Conservation (phyloP, 2,113 vertebrate genomes). For the Thalassarche chlororhynchos region DNA sequence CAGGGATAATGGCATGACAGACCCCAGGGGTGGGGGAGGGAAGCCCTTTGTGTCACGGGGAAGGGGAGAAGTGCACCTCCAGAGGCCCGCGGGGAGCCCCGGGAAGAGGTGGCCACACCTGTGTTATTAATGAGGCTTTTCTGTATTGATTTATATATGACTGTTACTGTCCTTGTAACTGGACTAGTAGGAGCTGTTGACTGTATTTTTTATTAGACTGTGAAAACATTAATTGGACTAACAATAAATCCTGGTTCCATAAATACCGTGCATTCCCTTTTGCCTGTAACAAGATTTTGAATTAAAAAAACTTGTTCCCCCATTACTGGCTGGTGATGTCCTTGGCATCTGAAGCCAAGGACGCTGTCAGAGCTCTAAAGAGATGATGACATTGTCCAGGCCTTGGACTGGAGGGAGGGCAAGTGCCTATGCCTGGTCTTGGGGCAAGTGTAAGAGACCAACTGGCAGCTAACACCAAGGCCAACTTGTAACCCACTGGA, state of each 20-base stretch:
- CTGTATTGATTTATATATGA: not conserved
- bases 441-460: not conserved
- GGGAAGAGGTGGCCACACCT: not conserved
- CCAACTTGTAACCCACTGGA: too few relatives aligned
- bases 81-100: rapidly evolving
- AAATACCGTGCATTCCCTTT: not conserved
- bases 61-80: not conserved
- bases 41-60: not conserved
- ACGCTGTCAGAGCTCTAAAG: not conserved
- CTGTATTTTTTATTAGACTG: not conserved
- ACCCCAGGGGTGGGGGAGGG: too few relatives aligned
- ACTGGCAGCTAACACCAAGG: too few relatives aligned
- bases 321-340: not conserved
- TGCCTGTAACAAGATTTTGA: not conserved
- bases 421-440: not conserved
- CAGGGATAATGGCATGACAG: not conserved
- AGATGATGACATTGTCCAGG: not conserved
- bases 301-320: not conserved
- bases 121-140: not conserved
- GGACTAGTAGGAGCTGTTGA: not conserved
- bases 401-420: not conserved
- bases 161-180: not conserved
- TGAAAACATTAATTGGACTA: not conserved
- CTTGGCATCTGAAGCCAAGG: not conserved
- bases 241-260: not conserved